phyloP scores from a whole-genome alignment of 2,113 vertebrate genomes.

The Semicossyphus pulcher region DNA sequence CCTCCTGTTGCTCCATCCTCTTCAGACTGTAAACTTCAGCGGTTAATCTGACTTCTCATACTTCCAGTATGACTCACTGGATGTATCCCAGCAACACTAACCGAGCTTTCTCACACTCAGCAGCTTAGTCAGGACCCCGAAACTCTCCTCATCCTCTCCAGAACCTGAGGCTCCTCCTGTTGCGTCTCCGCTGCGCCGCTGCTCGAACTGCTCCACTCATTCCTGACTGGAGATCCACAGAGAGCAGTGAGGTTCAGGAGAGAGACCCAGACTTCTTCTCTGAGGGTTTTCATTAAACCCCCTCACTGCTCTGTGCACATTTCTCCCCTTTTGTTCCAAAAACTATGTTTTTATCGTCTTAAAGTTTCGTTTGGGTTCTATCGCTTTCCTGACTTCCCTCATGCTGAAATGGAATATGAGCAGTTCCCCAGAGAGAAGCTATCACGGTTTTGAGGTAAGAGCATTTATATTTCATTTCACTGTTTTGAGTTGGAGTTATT shows the following conservation, averaged over 20 bases:
- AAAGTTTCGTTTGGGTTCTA: not conserved
- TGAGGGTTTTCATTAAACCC: accelerated
- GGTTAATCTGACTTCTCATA: not conserved
- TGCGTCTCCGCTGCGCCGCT: constrained; percentile 2
- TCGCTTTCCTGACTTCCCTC: not conserved
- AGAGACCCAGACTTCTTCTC: too few species aligned
- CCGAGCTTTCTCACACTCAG: constrained; percentile 7
- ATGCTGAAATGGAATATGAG: constrained; percentile 46
- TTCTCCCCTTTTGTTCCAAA: not conserved
- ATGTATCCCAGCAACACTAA: constrained; percentile 11
- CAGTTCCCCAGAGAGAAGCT: not conserved
- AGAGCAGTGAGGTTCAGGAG: not conserved
- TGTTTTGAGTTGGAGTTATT: not conserved
- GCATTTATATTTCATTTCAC: constrained; percentile 2
- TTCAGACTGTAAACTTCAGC: not conserved
- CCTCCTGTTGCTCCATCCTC: not conserved
- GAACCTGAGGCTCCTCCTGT: constrained; percentile 72
- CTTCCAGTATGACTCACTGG: constrained; percentile 24
- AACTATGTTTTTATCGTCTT: not conserved
- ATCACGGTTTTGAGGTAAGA: constrained; percentile 58
- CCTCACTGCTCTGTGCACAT: not conserved
- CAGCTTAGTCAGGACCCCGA: not conserved
- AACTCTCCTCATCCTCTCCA: not conserved
- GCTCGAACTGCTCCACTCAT: not conserved
- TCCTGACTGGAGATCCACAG: not conserved